Evolutionary conservation across 2,113 vertebrate genomes (phyloP), one percentile per base, ranked within the genome.

Genomic region (Podarcis muralis): DNA sequence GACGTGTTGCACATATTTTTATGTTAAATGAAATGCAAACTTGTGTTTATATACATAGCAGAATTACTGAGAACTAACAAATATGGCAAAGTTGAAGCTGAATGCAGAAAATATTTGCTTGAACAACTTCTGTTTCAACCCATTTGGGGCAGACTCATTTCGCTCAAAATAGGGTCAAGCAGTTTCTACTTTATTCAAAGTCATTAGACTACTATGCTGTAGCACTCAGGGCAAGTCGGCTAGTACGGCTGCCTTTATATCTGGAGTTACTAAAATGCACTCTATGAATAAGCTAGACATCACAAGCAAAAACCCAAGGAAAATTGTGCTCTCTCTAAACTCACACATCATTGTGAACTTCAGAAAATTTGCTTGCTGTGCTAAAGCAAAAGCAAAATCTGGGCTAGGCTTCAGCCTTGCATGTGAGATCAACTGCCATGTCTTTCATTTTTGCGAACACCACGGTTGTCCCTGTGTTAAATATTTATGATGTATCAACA

Each of bases 241-340:
- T 32, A 59, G 57, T 71, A 32, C 22, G 76, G n/a, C 59, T 66
- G 23, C 78, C 9, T 32, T 85, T 81, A 59, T n/a, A 85, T 48
- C 27, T 83, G 82, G 84, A 85, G 16, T 32, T 83, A 65, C 87
- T 84, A 12, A 80, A 91, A 87, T 81, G 18, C 3, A 93, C 84
- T 57, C 69, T 43, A 23, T 0, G n/a, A 65, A 7, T 68, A 84
- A 88, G 22, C 37, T 48, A n/a, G 80, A 22, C 53, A 65, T 20
- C 81, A 76, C 2, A 30, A 72, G 9, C 30, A 22, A 32, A 87
- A 68, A 40, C 32, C 16, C 23, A 37, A 74, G 77, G 59, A 88
- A 69, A 88, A 77, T 5, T 83, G 22, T 88, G 32, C 32, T 75
- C 11, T 59, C 35, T 12, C 59, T 7, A 81, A 75, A 32, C 11